These are phyloP conservation scores for Andrena chrysosceles DNA, from an alignment of 2,888 invertebrate genomes.

Conservation along the genomic window DNA sequence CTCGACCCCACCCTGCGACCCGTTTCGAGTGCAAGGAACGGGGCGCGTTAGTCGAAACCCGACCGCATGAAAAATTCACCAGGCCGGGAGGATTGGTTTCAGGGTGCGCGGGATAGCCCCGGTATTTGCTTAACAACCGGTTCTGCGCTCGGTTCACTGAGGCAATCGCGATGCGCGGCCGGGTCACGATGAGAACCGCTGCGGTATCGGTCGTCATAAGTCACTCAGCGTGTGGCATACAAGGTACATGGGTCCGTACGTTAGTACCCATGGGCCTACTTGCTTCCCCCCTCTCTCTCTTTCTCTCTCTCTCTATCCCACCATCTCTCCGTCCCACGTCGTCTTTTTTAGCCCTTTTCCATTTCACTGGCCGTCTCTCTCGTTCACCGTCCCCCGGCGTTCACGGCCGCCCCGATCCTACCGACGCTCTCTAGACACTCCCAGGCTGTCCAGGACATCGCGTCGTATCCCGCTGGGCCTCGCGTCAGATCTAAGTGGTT, in stretches of 20 bases:
- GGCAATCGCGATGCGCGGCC: not conserved
- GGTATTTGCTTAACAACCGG: constrained; percentile 63
- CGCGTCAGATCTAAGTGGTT: constrained; percentile 67
- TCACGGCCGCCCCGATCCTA: constrained; percentile 46
- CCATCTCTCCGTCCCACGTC: constrained; percentile 43
- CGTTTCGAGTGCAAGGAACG: constrained; percentile 1
- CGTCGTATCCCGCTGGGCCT: constrained; percentile 74
- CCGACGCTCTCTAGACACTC: constrained; percentile 66
- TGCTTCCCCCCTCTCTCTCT: constrained; percentile 47
- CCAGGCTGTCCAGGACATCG: constrained; percentile 74
- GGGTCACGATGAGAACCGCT: constrained; percentile 77
- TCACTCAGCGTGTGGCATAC: constrained; percentile 83
- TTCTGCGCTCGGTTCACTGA: constrained; percentile 22
- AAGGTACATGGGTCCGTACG: constrained; percentile 77
- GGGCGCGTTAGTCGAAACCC: constrained; percentile 14
- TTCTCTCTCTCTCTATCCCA: constrained; percentile 19
- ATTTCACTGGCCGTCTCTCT: constrained; percentile 24
- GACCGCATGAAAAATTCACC: constrained; percentile 49
- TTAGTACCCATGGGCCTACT: constrained; percentile 71
- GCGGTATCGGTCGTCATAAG: constrained; percentile 81
- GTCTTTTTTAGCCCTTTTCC: constrained; percentile 46
- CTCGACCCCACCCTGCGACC: no score
- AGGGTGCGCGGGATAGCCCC: constrained; percentile 36
- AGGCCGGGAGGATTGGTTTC: not conserved
- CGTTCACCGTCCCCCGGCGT: constrained; percentile 36